Conservation (phyloP, 2,113 vertebrate genomes). For the Choloepus hoffmanni region DNA sequence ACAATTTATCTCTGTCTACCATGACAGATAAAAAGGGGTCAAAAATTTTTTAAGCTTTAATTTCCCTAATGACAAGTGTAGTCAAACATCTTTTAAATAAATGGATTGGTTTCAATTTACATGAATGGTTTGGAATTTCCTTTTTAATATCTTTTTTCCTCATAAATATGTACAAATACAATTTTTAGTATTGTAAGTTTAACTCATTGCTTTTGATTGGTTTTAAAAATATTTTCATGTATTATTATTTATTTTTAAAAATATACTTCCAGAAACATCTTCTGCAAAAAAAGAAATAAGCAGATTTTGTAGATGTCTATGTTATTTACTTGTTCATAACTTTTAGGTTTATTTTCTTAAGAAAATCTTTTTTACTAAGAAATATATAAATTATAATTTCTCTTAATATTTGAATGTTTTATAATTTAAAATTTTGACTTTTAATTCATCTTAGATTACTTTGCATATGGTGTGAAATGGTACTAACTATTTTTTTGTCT, state of each 20-base stretch:
- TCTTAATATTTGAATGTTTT: background rate
- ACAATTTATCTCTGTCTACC: background rate
- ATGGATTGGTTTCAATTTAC: background rate
- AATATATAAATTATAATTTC: background rate
- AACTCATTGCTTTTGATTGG: background rate
- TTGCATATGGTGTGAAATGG: background rate
- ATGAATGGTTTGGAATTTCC: background rate
- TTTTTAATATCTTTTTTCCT: background rate
- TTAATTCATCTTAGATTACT: background rate
- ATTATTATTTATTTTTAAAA: background rate
- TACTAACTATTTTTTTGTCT: background rate
- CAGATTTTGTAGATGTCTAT: background rate
- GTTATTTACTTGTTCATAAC: background rate
- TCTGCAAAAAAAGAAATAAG: background rate
- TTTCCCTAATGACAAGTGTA: background rate
- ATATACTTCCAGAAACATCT: background rate
- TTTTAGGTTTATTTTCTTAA: conserved; percentile 8
- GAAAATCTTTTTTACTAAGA: background rate
- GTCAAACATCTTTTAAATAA: too few species aligned
- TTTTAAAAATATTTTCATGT: background rate
- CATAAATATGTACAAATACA: background rate
- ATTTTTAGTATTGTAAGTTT: background rate
- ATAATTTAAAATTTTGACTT: background rate
- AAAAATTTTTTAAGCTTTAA: background rate
- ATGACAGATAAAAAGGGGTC: background rate